Conservation (phyloP, 1,140 invertebrate genomes). For the Cotesia typhae region DNA sequence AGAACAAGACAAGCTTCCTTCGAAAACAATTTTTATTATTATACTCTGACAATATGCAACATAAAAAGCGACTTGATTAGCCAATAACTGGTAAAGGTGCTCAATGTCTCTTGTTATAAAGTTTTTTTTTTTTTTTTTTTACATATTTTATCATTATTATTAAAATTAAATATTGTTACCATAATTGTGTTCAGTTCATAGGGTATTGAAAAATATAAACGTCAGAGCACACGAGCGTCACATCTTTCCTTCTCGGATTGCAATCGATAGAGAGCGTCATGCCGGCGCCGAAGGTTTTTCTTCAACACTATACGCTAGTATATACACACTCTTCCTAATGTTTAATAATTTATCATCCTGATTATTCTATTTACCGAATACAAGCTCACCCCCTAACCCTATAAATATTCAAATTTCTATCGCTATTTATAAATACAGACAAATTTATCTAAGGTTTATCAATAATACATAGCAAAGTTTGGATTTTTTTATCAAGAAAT, state of each 20-base stretch:
- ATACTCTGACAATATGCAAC: not conserved
- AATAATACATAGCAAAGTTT: not conserved
- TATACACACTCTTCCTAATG: not conserved
- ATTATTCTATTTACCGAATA: not conserved
- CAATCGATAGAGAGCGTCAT: conserved; percentile 35
- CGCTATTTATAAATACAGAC: not conserved
- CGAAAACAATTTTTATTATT: not conserved
- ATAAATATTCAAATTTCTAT: not conserved
- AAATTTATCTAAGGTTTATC: not conserved
- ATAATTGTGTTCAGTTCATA: not conserved
- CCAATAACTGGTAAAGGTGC: too few species aligned
- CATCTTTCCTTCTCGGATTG: conserved; percentile 25
- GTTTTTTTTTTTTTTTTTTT: too few species aligned
- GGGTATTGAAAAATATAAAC: conserved; percentile 13
- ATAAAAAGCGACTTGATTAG: too few species aligned
- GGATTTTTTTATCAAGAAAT: too few species aligned
- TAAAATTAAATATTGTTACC: not conserved
- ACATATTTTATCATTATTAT: not conserved
- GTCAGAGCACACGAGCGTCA: not conserved
- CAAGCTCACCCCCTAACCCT: not conserved
- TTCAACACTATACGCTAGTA: not conserved
- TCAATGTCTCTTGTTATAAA: not conserved
- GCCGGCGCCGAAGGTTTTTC: conserved; percentile 32
- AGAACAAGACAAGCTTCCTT: not conserved
- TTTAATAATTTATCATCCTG: not conserved